Base-by-base conservation (phyloP, 2,888 invertebrate genomes). In the Phaedon cochleariae region DNA sequence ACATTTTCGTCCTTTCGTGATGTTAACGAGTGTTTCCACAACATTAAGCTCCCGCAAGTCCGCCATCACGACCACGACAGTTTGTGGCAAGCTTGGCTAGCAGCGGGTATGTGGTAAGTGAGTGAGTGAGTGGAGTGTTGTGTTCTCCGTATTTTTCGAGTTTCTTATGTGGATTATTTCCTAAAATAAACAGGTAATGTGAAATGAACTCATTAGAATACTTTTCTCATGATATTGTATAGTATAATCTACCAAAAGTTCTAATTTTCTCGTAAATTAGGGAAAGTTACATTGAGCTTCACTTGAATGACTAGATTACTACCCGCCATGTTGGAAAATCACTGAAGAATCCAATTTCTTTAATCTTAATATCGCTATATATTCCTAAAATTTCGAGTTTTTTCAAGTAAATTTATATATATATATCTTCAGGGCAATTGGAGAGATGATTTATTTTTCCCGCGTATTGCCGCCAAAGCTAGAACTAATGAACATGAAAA, bases 281-380 rank as follows among this genome's bases (percentile, higher is more conserved):
- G 73, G 74, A 79, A 80, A 80, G 76, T 79, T 77, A 75, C 74
- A 75, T 73, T 77, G 78, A 80, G 82, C 82, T 80, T 80, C 80
- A 76, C 79, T 77, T 77, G 80, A 80, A 79, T 80, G 80, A 79
- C 80, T 77, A 77, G 73, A 78, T 77, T 78, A 74, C 86, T 87
- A 85, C 87, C 88, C 89, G 89, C 89, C 89, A 89, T 89, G 88
- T 89, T 89, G 89, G 88, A 86, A 86, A 87, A 87, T 85, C 85
- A 86, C 86, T 85, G 76, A 75, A 75, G 75, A 75, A 73, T 73
- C 20, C 59, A 64, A 71, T 73, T 75, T 75, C 80, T 77, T 79
- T 75, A 67, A 62, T 73, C n/a, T 70, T 59, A 69, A 70, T 69
- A 72, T 65, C 55, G 64, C 41, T 41, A 59, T 64, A 61, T 70